Conservation (phyloP, 2,888 invertebrate genomes). For the Deilephila elpenor region DNA sequence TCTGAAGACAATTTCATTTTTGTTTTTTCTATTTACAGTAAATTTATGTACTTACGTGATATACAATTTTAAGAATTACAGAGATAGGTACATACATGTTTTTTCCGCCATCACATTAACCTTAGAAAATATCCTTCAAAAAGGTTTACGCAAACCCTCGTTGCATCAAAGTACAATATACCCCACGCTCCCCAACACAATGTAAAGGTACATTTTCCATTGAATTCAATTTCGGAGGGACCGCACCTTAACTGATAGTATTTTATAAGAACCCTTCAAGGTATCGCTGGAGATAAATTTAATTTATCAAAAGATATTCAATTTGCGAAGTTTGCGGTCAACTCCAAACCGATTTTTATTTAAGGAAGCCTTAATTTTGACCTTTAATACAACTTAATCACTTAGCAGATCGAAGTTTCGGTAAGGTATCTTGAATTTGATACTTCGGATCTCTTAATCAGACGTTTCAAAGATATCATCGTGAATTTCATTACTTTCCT, state of each 20-base stretch:
- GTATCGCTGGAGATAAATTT: slow-evolving; percentile 10
- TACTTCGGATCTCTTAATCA: background rate
- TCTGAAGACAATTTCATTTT: too few species aligned
- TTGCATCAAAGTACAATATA: background rate
- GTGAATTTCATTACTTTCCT: background rate
- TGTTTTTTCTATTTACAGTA: too few species aligned
- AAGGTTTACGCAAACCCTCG: background rate
- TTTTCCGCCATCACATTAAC: background rate
- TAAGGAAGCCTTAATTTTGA: background rate
- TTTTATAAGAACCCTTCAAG: slow-evolving; percentile 13
- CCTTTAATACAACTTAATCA: background rate
- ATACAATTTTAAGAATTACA: too few species aligned
- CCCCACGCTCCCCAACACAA: background rate
- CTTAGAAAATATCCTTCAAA: background rate
- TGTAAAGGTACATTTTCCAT: slow-evolving; percentile 10
- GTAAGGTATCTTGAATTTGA: background rate
- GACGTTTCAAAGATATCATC: background rate
- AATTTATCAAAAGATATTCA: slow-evolving; percentile 15
- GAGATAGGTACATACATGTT: too few species aligned
- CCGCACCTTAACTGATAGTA: background rate
- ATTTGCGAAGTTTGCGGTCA: slow-evolving; percentile 1
- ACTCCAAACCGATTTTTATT: slow-evolving; percentile 21
- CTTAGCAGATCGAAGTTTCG: background rate
- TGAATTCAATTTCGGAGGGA: background rate
- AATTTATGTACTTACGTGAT: too few species aligned